phyloP scores from a whole-genome alignment of 2,113 vertebrate genomes.

The Micromys minutus region DNA sequence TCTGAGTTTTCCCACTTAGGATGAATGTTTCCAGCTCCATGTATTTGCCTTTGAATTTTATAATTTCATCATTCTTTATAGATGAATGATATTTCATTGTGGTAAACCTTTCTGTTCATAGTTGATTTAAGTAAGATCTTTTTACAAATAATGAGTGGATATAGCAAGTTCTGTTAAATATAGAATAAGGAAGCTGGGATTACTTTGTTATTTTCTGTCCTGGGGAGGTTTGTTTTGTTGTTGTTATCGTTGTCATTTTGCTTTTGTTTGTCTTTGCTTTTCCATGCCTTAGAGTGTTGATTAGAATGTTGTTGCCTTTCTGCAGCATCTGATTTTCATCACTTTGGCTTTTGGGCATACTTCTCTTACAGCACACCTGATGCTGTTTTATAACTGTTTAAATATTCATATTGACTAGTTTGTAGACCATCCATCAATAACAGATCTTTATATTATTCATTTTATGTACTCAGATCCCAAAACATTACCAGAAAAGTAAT shows the following conservation, averaged over 20 bases:
- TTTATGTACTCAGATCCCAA: too few species aligned
- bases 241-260: neutral
- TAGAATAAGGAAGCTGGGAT: neutral
- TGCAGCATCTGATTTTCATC: too few species aligned
- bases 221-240: neutral
- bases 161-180: neutral
- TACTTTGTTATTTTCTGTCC: constrained; percentile 8
- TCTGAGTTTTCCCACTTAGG: neutral
- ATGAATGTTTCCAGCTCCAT: neutral
- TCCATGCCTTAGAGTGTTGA: neutral
- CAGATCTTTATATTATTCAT: too few species aligned
- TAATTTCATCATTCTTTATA: neutral
- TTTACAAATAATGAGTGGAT: constrained; percentile 23
- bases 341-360: too few species aligned
- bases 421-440: too few species aligned
- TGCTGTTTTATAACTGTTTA: too few species aligned
- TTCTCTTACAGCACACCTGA: too few species aligned
- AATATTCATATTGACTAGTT: too few species aligned
- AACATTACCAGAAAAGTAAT: too few species aligned
- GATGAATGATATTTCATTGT: neutral
- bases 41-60: neutral
- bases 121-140: constrained; percentile 7
- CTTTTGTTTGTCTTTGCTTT: neutral
- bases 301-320: too few species aligned
- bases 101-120: constrained; percentile 8